These are phyloP conservation scores for Tragelaphus strepsiceros DNA, from an alignment of 2,113 vertebrate genomes.

Conservation along the genomic window DNA sequence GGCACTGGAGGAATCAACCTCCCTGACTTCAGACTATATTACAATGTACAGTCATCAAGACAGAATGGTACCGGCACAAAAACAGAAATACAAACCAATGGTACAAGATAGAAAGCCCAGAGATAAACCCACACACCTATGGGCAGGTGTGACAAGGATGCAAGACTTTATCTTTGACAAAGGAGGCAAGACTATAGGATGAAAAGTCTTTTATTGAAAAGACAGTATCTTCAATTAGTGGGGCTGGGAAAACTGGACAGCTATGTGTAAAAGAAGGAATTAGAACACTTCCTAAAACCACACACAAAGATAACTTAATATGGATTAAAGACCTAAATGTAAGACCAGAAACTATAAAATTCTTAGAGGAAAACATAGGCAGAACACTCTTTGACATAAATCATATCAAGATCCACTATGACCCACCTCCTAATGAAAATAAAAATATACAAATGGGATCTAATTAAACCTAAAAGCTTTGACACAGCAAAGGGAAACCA, in stretches of 20 bases:
- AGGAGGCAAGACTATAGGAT: neutral
- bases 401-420: neutral
- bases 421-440: neutral
- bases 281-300: neutral
- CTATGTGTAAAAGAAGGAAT: neutral
- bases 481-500: neutral
- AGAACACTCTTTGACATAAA: neutral
- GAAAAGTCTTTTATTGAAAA: neutral
- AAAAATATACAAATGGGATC: neutral
- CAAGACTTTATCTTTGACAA: neutral
- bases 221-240: neutral
- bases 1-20: neutral
- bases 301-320: neutral
- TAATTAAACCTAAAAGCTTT: neutral
- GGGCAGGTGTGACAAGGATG: neutral
- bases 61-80: neutral
- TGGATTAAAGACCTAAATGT: neutral
- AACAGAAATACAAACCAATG: neutral
- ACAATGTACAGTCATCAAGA: neutral
- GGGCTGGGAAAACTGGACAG: neutral
- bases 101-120: neutral
- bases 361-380: neutral
- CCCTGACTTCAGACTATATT: neutral
- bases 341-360: neutral
- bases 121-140: neutral